Conservation (phyloP, 2,797 vertebrate species). For the Botia kubotai region DNA sequence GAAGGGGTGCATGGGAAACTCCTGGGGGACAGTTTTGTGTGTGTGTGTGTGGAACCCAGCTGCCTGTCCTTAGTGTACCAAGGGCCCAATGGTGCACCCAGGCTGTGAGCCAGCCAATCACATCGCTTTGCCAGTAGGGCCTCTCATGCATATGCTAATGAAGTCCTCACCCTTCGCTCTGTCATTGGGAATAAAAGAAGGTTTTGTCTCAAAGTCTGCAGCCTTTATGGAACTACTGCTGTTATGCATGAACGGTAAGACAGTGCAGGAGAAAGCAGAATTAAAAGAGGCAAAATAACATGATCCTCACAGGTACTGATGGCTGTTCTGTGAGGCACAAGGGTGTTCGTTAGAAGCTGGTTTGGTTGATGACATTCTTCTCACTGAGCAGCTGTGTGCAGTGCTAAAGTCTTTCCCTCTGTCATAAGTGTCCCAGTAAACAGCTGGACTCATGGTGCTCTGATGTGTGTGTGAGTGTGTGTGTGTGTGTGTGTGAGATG, state of each 20-base stretch:
- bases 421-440: no score
- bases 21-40: constrained; percentile 74
- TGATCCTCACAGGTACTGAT: background rate
- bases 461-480: no score
- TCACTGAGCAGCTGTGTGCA: no score
- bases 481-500: no score
- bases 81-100: constrained; percentile 44
- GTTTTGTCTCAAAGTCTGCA: constrained; percentile 53
- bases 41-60: constrained; percentile 63
- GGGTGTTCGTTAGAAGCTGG: background rate
- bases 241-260: constrained; percentile 29
- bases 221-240: constrained; percentile 24
- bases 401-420: no score
- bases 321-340: background rate
- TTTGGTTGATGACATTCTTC: no score
- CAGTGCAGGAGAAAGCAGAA: constrained; percentile 9
- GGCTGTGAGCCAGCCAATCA: constrained; percentile 64
- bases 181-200: constrained; percentile 55
- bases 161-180: constrained; percentile 59
- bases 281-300: background rate
- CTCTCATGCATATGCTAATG: constrained; percentile 78
- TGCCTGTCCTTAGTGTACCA: constrained; percentile 66
- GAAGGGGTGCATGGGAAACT: constrained; percentile 72
- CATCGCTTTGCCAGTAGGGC: constrained; percentile 47
- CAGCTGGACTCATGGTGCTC: no score